Evolutionary conservation across 1,140 invertebrate genomes (phyloP).

Genomic region (Reticulitermes speratus): DNA sequence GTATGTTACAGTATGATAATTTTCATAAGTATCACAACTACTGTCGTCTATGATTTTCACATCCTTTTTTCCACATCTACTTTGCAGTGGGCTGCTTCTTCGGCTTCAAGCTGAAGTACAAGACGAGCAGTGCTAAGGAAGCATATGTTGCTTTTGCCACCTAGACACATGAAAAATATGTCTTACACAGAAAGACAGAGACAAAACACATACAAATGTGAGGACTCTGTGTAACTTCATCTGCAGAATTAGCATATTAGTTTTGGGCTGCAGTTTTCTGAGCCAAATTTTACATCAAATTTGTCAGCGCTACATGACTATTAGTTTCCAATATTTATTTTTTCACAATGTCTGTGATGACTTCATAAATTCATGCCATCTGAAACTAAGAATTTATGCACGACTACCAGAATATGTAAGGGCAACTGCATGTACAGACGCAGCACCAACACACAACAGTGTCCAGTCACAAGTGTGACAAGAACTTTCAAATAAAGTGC

Average conservation of each 20-base stretch:
- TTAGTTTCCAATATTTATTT: too few relatives aligned
- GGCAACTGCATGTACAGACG: too few relatives aligned
- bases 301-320: neutral
- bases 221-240: too few relatives aligned
- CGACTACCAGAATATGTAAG: too few relatives aligned
- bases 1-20: neutral
- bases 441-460: too few relatives aligned
- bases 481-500: too few relatives aligned
- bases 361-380: too few relatives aligned
- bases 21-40: neutral
- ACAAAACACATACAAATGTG: neutral
- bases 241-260: too few relatives aligned
- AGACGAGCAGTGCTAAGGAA: slow-evolving; percentile 54
- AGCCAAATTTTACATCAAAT: neutral
- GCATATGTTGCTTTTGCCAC: slow-evolving; percentile 64
- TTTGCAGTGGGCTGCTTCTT: slow-evolving; percentile 53
- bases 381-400: too few relatives aligned
- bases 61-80: neutral
- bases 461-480: too few relatives aligned
- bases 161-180: slow-evolving; percentile 48
- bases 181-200: neutral
- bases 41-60: neutral
- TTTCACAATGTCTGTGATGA: too few relatives aligned
- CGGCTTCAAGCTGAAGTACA: slow-evolving; percentile 59
- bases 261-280: too few relatives aligned